Base-by-base conservation (phyloP, 2,113 vertebrate genomes). In the Xerus inauris region DNA sequence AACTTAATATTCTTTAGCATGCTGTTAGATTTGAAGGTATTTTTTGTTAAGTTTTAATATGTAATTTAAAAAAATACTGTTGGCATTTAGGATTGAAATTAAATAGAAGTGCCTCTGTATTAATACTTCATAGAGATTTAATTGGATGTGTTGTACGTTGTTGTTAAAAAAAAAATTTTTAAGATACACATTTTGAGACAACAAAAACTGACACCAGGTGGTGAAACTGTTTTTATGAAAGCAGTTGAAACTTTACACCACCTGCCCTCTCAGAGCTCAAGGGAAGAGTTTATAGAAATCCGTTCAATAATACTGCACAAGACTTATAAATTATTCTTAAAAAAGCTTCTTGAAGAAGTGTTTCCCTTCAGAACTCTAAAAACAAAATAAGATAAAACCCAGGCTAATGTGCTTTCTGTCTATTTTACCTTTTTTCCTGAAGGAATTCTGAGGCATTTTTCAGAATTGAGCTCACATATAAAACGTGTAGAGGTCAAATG, bases 321-420 rank as follows among this genome's bases (percentile, higher is more conserved):
- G 38, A 35, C 75, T 97, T 90, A 95, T 93, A 93, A 95, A 96
- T 96, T 96, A 90, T 92, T 93, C 47, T 89, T 89, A 19, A 89
- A 93, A 97, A 95, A 54, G 4, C 87, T 92, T 95, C 89, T 96
- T 77, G 85, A 96, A 95, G 62, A 90, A 95, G 64, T 84, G 17
- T 93, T 94, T 97, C 71, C 94, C 89, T 96, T 95, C 77, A 96
- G 94, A 95, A 96, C 45, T 24, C 45, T 96, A 93, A 92, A 96
- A 81, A 75, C 40, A 83, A 94, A 94, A 62, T 57, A 87, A 83
- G 40, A 80, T 91, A 87, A 94, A 93, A 81, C 28, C 51, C 22
- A 83, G 91, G 82, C 77, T 89, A 95, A 67, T 93, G 51, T 38
- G 38, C 79, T 91, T 84, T 10, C 32, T 86, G 40, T 89, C 24